phyloP scores from a whole-genome alignment of 92 coral and sea anemone species.

The Pocillopora meandrina region DNA sequence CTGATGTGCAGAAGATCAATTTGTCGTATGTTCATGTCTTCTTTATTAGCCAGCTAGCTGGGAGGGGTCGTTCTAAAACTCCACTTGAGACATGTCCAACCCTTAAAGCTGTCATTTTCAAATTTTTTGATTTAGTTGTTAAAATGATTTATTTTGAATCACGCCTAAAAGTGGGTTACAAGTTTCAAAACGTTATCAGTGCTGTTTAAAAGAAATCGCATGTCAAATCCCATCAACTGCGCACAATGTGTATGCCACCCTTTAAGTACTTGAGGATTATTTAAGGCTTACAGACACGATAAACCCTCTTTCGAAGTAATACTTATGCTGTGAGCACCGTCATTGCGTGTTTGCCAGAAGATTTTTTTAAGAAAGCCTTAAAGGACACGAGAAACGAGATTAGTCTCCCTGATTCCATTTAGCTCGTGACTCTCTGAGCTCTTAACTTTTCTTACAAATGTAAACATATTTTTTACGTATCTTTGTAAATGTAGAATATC shows the following conservation, averaged over 20 bases:
- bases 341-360: neutral
- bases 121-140: neutral
- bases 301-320: constrained; percentile 21
- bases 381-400: neutral
- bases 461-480: neutral
- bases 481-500: neutral
- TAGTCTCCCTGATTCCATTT: neutral
- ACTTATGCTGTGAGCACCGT: neutral
- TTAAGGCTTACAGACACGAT: constrained; percentile 19
- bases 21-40: neutral
- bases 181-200: neutral
- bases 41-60: neutral
- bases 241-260: neutral
- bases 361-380: neutral
- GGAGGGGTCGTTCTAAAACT: constrained; percentile 31
- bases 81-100: neutral
- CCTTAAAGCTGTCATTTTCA: neutral
- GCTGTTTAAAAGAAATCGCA: neutral
- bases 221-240: constrained; percentile 2
- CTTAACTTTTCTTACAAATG: neutral
- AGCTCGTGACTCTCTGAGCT: neutral
- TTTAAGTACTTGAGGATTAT: constrained; percentile 22
- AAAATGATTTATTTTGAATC: neutral
- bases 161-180: constrained; percentile 13
- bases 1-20: no score